Evolutionary conservation across 2,888 invertebrate species (phyloP), one percentile per base, ranked within the genome.

Genomic region (Nematopogon swammerdamellus): DNA sequence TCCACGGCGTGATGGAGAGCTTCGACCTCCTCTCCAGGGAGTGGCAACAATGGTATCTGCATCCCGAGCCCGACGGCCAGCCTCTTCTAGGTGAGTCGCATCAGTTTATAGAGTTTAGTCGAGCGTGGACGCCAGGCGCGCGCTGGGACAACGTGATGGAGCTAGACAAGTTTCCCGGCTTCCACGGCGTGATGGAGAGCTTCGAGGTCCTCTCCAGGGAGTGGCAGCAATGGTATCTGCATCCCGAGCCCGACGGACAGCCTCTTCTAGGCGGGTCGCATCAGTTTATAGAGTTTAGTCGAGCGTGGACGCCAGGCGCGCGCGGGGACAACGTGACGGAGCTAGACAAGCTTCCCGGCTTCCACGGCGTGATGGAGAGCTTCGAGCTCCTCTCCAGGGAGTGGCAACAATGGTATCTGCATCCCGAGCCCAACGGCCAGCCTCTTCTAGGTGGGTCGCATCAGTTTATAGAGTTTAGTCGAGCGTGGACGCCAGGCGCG

Each of bases 111-210:
- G n/a, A n/a, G n/a, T n/a, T n/a, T n/a, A n/a, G n/a, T n/a, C n/a
- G n/a, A 81, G 84, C 72, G 52, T 95, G 95, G 95, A 72, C 95
- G 56, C 85, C 86, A 1, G 91, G 92, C 57, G 83, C 85, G 52
- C 85, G 86, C 54, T 95, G 95, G 95, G 94, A 95, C 70, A 93
- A 94, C 64, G 82, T 95, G 44, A 91, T 92, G 0, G 94, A 94
- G 68, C 65, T 95, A 60, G 92, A 94, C 69, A 94, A 93, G 72
- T 62, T 94, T 20, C 82, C 88, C 1, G 93, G 92, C 55, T 95
- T 95, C 73, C 90, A 92, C 65, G 94, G 94, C 6, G 80, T 94
- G 19, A 82, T 85, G 8, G 86, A 87, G 53, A 85, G 87, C 1
- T 95, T 95, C 70, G 93, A 93, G 63, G 85, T 87, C 54, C 84